Percentiles rank a stretch among this genome's conserved stretches.
phyloP scores from a whole-genome alignment of 2,888 invertebrate species.

The Chloroclysta siterata region DNA sequence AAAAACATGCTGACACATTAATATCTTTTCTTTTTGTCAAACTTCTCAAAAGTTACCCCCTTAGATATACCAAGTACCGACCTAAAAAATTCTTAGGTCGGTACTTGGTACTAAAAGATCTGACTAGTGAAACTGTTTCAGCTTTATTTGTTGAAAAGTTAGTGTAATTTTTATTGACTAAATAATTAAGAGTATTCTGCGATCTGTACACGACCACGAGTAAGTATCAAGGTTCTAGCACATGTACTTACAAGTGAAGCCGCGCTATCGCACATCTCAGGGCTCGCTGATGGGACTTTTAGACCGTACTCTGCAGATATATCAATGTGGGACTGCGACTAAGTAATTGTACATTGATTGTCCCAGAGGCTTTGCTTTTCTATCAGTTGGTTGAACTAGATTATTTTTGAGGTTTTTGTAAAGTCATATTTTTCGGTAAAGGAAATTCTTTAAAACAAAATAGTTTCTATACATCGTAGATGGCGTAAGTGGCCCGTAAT shows the following conservation, averaged over 20 bases:
- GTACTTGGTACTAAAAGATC: no score
- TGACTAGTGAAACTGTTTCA: no score
- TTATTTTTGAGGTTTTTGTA: no score
- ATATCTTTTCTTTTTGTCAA: no score
- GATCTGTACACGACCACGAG: conserved; percentile 10
- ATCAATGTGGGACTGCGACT: conserved; percentile 11
- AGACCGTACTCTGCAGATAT: conserved; percentile 21
- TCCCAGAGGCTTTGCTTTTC: background rate
- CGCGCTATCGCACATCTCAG: conserved; percentile 28
- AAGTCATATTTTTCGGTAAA: no score
- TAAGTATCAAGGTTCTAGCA: conserved; percentile 26
- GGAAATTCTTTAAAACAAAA: no score
- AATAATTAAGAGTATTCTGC: conserved; percentile 12
- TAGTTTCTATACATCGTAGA: no score
- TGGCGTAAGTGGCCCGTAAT: no score
- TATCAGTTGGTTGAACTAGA: background rate
- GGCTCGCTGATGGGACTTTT: conserved; percentile 27
- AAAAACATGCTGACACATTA: no score
- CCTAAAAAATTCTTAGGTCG: no score
- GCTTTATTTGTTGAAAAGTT: background rate
- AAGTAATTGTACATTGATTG: conserved; percentile 17
- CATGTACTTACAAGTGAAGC: conserved; percentile 38
- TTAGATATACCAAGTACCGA: no score
- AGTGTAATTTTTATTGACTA: background rate
- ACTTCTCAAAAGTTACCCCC: no score